Evolutionary conservation across 2,113 vertebrate species (phyloP).

Genomic region (Redunca redunca): DNA sequence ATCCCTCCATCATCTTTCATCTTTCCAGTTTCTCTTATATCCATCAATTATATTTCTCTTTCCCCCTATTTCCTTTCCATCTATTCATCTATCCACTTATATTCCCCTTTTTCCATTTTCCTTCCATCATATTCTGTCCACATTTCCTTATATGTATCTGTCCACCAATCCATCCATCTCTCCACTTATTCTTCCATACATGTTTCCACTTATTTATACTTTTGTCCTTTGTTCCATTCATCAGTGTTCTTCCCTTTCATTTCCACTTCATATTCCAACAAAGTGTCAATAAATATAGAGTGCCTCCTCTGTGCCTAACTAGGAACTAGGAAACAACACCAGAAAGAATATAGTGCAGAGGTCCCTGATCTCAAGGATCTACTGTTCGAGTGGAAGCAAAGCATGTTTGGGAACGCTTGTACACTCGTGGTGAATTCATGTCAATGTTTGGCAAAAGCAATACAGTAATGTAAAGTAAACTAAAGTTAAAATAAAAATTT

Average conservation of each 20-base stretch:
- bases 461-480: no score
- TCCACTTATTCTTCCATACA: background rate
- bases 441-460: no score
- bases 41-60: background rate
- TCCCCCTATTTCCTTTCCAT: background rate
- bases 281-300: background rate
- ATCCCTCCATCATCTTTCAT: background rate
- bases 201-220: background rate
- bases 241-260: background rate
- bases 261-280: background rate
- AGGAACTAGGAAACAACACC: background rate
- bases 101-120: background rate
- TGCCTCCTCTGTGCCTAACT: no score
- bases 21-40: background rate
- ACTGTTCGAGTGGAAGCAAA: no score
- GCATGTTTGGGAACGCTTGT: no score
- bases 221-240: background rate
- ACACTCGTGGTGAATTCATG: no score
- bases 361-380: background rate
- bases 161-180: background rate
- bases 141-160: background rate
- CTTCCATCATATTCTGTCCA: background rate
- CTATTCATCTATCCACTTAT: background rate
- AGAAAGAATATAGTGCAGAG: background rate
- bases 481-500: no score